Evolutionary conservation across 2,888 invertebrate genomes (phyloP).

Genomic region (Agapetus fuscipes): DNA sequence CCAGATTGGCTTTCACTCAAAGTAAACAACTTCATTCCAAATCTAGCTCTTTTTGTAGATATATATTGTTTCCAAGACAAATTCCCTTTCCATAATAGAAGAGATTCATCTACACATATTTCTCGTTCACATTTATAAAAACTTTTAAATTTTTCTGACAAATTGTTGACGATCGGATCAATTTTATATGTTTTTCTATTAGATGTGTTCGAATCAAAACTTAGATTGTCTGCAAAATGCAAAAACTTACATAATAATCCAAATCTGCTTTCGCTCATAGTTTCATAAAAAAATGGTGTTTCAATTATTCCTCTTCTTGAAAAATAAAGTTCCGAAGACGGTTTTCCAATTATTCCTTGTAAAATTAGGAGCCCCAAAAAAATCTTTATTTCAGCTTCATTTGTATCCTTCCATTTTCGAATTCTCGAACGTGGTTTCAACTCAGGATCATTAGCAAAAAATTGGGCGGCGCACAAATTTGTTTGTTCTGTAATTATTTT

Average conservation of each 20-base stretch:
- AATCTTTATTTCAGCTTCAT: constrained; percentile 5
- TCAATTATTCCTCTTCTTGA: constrained; percentile 20
- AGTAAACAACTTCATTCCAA: constrained; percentile 17
- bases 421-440: constrained; percentile 16
- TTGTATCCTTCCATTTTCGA: constrained; percentile 5
- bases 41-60: constrained; percentile 16
- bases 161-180: constrained; percentile 16
- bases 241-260: constrained; percentile 18
- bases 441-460: constrained; percentile 18
- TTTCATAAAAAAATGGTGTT: constrained; percentile 20
- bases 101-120: constrained; percentile 9
- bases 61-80: constrained; percentile 19
- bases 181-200: constrained; percentile 21
- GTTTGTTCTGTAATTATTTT: constrained; percentile 9
- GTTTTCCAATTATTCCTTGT: constrained; percentile 13
- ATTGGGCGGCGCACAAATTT: constrained; percentile 17
- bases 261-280: constrained; percentile 21
- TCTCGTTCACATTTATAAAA: constrained; percentile 9
- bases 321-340: constrained; percentile 12
- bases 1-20: constrained; percentile 14
- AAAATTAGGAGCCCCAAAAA: constrained; percentile 9
- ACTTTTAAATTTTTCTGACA: constrained; percentile 11
- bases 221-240: constrained; percentile 13
- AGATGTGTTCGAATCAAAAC: constrained; percentile 13
- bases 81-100: constrained; percentile 19